Percentiles rank a stretch among this genome's conserved stretches.
Conservation (phyloP, 2,797 vertebrate genomes). For the Taenioides sp. region DNA sequence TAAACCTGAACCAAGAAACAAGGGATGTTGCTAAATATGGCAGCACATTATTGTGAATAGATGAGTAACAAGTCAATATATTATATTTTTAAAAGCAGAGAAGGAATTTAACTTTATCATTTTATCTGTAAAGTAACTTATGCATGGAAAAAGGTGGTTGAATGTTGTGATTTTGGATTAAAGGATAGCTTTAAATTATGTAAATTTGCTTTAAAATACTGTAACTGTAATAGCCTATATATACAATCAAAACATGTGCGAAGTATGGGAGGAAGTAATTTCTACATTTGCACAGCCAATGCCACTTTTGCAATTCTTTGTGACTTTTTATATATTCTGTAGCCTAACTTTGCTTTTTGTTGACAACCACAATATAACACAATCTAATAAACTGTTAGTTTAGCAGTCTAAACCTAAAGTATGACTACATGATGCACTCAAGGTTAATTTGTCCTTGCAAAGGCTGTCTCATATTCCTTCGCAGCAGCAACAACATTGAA, state of each 20-base stretch:
- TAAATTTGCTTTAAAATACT: background rate
- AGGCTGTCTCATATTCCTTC: too few relatives aligned
- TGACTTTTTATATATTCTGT: background rate
- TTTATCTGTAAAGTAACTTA: background rate
- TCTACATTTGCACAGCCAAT: background rate
- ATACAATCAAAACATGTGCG: background rate
- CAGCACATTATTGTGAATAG: conserved; percentile 5
- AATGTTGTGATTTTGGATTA: background rate
- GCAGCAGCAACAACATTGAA: too few relatives aligned
- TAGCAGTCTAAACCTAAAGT: conserved; percentile 17
- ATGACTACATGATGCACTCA: background rate
- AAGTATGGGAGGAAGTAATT: background rate
- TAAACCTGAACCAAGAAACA: conserved; percentile 61
- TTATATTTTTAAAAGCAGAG: background rate
- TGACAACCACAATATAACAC: too few relatives aligned
- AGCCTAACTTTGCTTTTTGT: background rate
- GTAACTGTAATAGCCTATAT: background rate
- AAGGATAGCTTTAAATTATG: background rate
- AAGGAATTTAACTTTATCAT: background rate
- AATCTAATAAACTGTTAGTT: too few relatives aligned
- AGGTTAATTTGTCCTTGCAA: too few relatives aligned
- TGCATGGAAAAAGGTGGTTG: background rate
- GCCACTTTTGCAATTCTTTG: background rate
- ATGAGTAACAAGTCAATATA: background rate
- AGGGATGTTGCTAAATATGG: conserved; percentile 73